Percentiles rank a stretch among this genome's conserved stretches.
Conservation (phyloP, 2,113 vertebrate species). For the Notiomystis cincta region DNA sequence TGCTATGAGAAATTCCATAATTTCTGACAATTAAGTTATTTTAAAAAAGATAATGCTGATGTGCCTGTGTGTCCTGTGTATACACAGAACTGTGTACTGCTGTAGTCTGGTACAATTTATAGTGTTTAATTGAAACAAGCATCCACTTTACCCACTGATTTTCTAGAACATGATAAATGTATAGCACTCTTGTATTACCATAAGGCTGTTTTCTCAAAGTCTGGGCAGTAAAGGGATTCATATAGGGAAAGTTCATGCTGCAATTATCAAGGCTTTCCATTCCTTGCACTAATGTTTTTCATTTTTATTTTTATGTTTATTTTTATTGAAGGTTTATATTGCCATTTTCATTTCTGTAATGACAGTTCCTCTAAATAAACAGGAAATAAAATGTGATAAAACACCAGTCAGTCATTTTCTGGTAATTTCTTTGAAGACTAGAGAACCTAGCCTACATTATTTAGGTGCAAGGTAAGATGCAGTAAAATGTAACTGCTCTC, state of each 20-base stretch:
- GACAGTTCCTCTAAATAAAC: conserved; percentile 1
- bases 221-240: background rate
- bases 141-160: background rate
- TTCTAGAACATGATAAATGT: background rate
- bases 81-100: background rate
- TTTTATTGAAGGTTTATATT: conserved; percentile 1
- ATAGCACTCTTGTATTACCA: background rate
- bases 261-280: background rate
- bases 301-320: conserved; percentile 14
- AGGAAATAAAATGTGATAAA: conserved; percentile 6
- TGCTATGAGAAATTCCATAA: background rate
- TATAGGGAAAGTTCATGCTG: background rate
- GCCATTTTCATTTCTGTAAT: conserved; percentile 28
- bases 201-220: background rate
- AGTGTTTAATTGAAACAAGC: background rate
- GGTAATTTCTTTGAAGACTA: background rate
- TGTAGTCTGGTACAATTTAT: background rate
- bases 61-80: background rate
- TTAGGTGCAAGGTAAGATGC: background rate
- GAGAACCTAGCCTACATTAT: background rate
- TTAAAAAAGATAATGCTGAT: background rate
- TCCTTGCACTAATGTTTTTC: background rate
- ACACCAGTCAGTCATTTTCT: conserved; percentile 7
- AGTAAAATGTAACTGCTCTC: background rate
- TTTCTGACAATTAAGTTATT: background rate